phyloP scores from a whole-genome alignment of 2,888 invertebrate species.

The Dermolepida albohirtum region DNA sequence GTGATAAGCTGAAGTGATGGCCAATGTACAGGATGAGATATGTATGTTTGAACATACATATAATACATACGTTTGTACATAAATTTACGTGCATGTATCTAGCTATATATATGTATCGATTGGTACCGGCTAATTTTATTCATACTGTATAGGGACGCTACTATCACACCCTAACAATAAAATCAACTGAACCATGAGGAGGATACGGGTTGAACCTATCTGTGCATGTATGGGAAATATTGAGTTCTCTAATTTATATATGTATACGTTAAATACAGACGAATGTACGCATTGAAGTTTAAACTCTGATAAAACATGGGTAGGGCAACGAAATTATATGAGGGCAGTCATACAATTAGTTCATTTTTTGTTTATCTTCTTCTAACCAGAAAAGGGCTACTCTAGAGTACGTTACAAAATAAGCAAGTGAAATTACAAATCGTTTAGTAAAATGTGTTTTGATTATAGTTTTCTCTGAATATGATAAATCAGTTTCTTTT shows the following conservation, averaged over 20 bases:
- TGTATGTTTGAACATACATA: neutral
- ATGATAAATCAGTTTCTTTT: too few relatives aligned
- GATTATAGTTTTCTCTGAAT: too few relatives aligned
- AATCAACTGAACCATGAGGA: slow-evolving; percentile 43
- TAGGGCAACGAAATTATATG: slow-evolving; percentile 10
- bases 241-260: slow-evolving; percentile 15
- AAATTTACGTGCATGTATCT: too few relatives aligned
- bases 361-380: slow-evolving; percentile 11
- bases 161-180: slow-evolving; percentile 43
- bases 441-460: too few relatives aligned
- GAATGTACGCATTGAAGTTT: neutral
- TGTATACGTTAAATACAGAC: slow-evolving; percentile 4
- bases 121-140: slow-evolving; percentile 10
- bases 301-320: slow-evolving; percentile 15
- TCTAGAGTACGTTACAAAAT: too few relatives aligned
- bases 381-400: too few relatives aligned
- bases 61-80: neutral
- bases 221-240: slow-evolving; percentile 16
- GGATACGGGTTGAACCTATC: slow-evolving; percentile 38
- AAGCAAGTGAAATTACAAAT: too few relatives aligned
- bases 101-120: neutral
- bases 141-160: slow-evolving; percentile 4
- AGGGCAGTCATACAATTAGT: slow-evolving; percentile 20
- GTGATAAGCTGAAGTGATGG: slow-evolving; percentile 9
- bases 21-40: neutral